Evolutionary conservation across 1,140 invertebrate species (phyloP).

Genomic region (Drosophila melanica): DNA sequence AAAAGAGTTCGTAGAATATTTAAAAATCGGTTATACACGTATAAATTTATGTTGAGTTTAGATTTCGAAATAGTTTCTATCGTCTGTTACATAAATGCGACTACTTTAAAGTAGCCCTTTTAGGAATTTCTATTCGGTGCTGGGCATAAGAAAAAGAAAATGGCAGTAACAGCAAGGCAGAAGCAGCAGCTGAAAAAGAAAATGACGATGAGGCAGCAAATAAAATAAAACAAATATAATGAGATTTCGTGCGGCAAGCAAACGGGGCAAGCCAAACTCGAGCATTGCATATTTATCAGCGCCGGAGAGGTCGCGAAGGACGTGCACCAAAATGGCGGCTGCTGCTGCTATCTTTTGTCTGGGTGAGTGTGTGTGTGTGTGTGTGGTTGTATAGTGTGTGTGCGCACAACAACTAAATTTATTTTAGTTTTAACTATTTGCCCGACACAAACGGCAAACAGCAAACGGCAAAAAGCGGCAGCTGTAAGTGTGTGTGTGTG

Average conservation of each 20-base stretch:
- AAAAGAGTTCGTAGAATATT: no score
- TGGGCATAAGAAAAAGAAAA: conserved; percentile 25
- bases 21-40: no score
- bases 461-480: conserved; percentile 40
- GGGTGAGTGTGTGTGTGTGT: conserved; percentile 5
- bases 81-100: no score
- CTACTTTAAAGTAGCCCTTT: not conserved
- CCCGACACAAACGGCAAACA: conserved; percentile 65
- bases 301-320: conserved; percentile 26
- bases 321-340: conserved; percentile 68
- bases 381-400: conserved; percentile 20
- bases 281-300: conserved; percentile 78
- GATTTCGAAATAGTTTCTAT: no score
- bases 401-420: conserved; percentile 73
- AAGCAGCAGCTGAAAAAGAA: conserved; percentile 52
- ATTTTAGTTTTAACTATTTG: conserved; percentile 83
- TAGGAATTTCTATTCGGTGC: not conserved
- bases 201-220: conserved; percentile 73
- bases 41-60: no score
- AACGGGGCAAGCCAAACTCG: conserved; percentile 38
- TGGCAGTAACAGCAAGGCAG: conserved; percentile 41
- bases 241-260: conserved; percentile 69
- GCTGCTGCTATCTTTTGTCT: conserved; percentile 69
- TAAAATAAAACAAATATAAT: conserved; percentile 83
- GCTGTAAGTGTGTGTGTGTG: conserved; percentile 47